A percentile compares a stretch with the other conserved stretches of the same genome.
phyloP scores from a whole-genome alignment of 2,113 vertebrate genomes.

The Urocynchramus pylzowi region DNA sequence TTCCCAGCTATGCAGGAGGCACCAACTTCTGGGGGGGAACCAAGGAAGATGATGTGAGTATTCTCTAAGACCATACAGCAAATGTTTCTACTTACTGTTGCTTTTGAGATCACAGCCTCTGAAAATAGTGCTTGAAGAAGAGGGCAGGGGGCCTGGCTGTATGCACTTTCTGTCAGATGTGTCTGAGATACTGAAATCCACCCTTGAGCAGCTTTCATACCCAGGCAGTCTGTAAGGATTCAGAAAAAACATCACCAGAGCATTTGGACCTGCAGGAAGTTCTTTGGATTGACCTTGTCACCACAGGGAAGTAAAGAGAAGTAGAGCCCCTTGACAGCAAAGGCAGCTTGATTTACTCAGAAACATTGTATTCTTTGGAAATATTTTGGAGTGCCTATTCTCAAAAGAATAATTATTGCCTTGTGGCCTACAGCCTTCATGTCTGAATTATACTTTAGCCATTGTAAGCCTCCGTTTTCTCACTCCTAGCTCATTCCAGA shows the following conservation, averaged over 20 bases:
- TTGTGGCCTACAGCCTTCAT: not conserved
- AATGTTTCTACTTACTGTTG: not conserved
- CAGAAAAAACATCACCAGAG: not conserved
- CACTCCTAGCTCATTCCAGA: not conserved
- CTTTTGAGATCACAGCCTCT: not conserved
- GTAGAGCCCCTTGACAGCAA: not conserved
- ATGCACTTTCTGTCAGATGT: not conserved
- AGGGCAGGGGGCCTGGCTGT: not conserved
- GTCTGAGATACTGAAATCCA: not conserved
- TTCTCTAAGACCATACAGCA: not conserved
- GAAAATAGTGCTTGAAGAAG: not conserved
- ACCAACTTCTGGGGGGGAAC: constrained; percentile 98
- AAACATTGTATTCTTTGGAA: not conserved
- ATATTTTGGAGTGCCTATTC: not conserved
- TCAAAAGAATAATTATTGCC: not conserved
- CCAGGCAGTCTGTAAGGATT: not conserved
- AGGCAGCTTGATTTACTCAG: not conserved
- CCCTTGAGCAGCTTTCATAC: not conserved
- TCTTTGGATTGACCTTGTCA: not conserved
- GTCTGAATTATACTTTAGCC: not conserved
- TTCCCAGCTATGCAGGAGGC: constrained; percentile 92
- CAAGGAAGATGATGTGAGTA: constrained; percentile 91
- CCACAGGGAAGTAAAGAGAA: not conserved
- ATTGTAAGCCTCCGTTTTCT: not conserved
- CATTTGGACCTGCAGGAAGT: not conserved